A percentile compares a stretch with the other conserved stretches of the same genome.
phyloP scores from a whole-genome alignment of 2,113 vertebrate genomes.

The Pholis gunnellus region DNA sequence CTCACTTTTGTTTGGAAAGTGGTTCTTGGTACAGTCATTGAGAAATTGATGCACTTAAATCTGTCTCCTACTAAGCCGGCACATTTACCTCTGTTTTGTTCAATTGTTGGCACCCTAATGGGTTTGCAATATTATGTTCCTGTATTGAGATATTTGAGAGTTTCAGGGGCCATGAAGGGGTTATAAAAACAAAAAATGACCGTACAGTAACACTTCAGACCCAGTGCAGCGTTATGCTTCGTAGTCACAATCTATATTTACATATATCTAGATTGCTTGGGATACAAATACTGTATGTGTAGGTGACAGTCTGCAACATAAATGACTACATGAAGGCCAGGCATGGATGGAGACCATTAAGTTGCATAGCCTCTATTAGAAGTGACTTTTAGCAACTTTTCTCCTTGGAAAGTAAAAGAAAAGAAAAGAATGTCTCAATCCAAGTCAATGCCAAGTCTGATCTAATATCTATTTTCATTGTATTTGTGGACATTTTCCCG shows the following conservation, averaged over 20 bases:
- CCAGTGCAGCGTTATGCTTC: neutral
- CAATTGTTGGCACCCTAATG: neutral
- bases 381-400: neutral
- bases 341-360: neutral
- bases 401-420: neutral
- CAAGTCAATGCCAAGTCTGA: too few species aligned
- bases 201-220: neutral
- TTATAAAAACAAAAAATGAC: slow-evolving; percentile 3
- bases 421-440: neutral
- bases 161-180: neutral
- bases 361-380: neutral
- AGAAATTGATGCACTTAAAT: slow-evolving; percentile 26
- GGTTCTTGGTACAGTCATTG: neutral
- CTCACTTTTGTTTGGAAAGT: slow-evolving; percentile 15
- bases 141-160: neutral
- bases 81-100: slow-evolving; percentile 17
- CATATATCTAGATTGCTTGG: neutral
- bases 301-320: neutral
- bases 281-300: too few species aligned
- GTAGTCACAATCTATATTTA: neutral
- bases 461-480: neutral
- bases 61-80: neutral
- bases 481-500: neutral
- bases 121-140: neutral
- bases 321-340: neutral